Evolutionary conservation across 1,140 invertebrate species (phyloP).

Genomic region (Matsumurasca onukii): DNA sequence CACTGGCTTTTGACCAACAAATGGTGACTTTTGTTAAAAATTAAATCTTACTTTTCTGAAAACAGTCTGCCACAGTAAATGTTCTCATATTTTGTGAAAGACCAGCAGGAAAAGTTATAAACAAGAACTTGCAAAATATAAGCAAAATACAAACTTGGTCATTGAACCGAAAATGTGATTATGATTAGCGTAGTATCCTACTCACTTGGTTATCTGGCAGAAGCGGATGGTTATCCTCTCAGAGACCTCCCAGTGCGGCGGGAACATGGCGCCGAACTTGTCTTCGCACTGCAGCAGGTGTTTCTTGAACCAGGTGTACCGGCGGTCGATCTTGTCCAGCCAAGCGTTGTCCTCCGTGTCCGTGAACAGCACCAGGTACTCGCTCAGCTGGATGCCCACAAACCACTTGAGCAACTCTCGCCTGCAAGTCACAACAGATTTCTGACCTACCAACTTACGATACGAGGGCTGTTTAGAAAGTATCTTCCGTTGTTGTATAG

Average conservation of each 20-base stretch:
- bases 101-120: background rate
- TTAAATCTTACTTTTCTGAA: background rate
- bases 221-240: constrained; percentile 93
- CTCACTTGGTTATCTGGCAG: constrained; percentile 70
- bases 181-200: no score
- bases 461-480: background rate
- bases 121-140: no score
- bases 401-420: constrained; percentile 90
- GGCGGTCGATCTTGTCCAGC: constrained; percentile 93
- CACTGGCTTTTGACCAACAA: background rate
- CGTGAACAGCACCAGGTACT: constrained; percentile 93
- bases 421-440: constrained; percentile 44
- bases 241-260: constrained; percentile 91
- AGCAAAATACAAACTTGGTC: no score
- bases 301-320: constrained; percentile 96
- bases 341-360: constrained; percentile 95
- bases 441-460: constrained; percentile 1
- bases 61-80: background rate
- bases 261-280: constrained; percentile 87
- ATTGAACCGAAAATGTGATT: no score
- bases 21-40: background rate
- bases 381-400: constrained; percentile 81
- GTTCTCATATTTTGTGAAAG: background rate
- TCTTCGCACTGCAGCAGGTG: constrained; percentile 97
- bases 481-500: no score